phyloP scores from a whole-genome alignment of 2,797 vertebrate species.

The Onychomys torridus region DNA sequence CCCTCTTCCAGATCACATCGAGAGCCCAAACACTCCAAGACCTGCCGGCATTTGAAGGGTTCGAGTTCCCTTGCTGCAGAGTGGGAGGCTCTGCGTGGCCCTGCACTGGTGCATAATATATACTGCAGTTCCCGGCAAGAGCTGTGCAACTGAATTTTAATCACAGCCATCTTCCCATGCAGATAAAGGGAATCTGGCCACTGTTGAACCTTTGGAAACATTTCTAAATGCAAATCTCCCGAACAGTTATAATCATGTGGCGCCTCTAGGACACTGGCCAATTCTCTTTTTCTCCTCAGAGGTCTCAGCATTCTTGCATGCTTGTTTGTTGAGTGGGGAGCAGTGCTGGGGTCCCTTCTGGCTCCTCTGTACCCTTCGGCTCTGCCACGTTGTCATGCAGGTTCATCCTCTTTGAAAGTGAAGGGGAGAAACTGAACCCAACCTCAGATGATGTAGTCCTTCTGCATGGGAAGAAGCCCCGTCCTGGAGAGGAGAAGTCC shows the following conservation, averaged over 20 bases:
- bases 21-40: not conserved
- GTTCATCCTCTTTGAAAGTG: not conserved
- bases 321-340: not conserved
- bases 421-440: not conserved
- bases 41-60: not conserved
- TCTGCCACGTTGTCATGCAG: not conserved
- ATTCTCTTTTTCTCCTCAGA: not conserved
- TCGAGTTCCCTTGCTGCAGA: not conserved
- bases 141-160: slow-evolving; percentile 51
- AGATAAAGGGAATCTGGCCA: not conserved
- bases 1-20: slow-evolving; percentile 8
- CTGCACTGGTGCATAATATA: too few relatives aligned
- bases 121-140: slow-evolving; percentile 20
- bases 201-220: not conserved
- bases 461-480: not conserved
- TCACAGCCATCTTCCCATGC: not conserved
- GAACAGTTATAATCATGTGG: not conserved
- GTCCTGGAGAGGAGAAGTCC: not conserved
- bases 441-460: not conserved
- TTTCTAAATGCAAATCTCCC: not conserved
- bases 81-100: not conserved
- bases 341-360: not conserved
- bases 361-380: not conserved
- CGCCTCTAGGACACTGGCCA: not conserved
- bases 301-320: not conserved